Conservation (phyloP, 35 echinoderm and acorn worm genomes). For the Heliocidaris tuberculata region DNA sequence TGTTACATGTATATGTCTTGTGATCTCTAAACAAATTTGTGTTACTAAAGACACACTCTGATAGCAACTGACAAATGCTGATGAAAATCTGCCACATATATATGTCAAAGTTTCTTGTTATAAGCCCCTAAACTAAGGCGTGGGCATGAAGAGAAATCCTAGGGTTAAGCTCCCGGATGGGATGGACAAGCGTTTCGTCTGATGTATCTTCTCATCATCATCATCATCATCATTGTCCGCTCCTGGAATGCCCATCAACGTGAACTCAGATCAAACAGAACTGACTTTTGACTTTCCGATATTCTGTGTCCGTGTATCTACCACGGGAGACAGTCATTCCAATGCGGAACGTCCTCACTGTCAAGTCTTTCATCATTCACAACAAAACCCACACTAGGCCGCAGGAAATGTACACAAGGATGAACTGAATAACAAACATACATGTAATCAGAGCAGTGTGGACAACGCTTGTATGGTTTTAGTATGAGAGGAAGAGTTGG, state of each 20-base stretch:
- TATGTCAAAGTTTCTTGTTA: too few species aligned
- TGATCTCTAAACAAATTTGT: too few species aligned
- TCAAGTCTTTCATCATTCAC: background rate
- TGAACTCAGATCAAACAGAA: background rate
- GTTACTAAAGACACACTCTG: too few species aligned
- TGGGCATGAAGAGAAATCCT: background rate
- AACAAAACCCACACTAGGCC: too few species aligned
- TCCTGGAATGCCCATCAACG: background rate
- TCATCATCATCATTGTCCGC: background rate
- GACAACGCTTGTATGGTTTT: background rate
- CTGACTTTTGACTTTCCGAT: background rate
- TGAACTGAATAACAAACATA: too few species aligned
- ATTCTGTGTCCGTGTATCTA: background rate
- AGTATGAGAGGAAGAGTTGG: constrained; percentile 21
- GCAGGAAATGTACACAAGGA: too few species aligned
- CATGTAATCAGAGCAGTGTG: background rate
- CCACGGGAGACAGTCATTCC: background rate
- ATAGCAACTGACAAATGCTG: too few species aligned
- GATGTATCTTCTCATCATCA: background rate
- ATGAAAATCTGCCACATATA: too few species aligned
- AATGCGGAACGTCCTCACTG: background rate
- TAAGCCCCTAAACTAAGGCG: background rate
- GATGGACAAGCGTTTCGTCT: background rate
- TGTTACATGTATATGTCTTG: too few species aligned
- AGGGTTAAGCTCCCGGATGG: background rate